Evolutionary conservation across 1,140 invertebrate species (phyloP).

Genomic region (Agrypnia vestita): DNA sequence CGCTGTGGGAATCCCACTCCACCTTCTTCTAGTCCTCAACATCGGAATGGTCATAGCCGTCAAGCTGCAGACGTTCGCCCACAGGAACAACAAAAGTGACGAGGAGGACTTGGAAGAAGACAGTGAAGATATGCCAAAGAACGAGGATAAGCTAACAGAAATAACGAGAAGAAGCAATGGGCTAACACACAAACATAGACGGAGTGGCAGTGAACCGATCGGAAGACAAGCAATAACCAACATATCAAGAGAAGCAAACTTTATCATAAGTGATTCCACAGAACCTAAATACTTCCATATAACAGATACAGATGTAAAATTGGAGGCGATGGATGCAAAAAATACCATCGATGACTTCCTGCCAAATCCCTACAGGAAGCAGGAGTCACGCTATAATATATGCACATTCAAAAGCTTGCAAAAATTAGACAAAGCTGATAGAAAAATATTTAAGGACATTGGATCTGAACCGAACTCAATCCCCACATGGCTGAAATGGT

Average conservation of each 20-base stretch:
- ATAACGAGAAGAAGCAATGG: constrained; percentile 49
- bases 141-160: constrained; percentile 54
- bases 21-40: constrained; percentile 78
- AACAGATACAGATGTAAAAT: constrained; percentile 39
- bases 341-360: constrained; percentile 19
- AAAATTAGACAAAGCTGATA: constrained; percentile 53
- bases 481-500: constrained; percentile 67
- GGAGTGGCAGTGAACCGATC: constrained; percentile 58
- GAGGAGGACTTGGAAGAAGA: constrained; percentile 52
- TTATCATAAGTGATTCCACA: constrained; percentile 46
- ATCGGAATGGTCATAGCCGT: constrained; percentile 75
- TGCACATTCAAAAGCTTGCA: constrained; percentile 57
- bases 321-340: constrained; percentile 9
- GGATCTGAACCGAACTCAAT: constrained; percentile 46
- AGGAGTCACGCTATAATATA: constrained; percentile 44
- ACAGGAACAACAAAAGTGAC: constrained; percentile 62
- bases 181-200: constrained; percentile 48
- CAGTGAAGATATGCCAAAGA: constrained; percentile 38
- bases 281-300: constrained; percentile 56
- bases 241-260: constrained; percentile 51
- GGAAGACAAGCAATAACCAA: constrained; percentile 58
- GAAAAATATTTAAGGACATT: constrained; percentile 58
- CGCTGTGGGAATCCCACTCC: constrained; percentile 75
- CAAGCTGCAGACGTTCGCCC: constrained; percentile 69
- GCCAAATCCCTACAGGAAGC: not conserved